These are phyloP conservation scores for Brachionus rubens DNA, from an alignment of 1,140 invertebrate species.

Conservation along the genomic window DNA sequence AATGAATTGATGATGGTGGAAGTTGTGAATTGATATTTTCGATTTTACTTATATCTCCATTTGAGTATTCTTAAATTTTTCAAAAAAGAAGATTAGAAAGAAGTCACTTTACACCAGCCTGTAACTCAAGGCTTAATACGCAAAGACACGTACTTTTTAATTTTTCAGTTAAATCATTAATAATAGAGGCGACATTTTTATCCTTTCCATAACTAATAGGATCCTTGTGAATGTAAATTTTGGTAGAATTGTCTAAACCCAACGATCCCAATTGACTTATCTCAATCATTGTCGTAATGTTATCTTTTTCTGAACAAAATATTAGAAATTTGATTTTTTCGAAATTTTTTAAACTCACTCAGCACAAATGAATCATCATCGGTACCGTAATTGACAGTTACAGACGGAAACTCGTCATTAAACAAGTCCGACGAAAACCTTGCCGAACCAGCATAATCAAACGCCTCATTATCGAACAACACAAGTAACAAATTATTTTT, in stretches of 20 bases:
- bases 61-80: conserved; percentile 27
- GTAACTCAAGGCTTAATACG: too few relatives aligned
- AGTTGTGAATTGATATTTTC: conserved; percentile 22
- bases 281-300: conserved; percentile 27
- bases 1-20: conserved; percentile 35
- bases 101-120: too few relatives aligned
- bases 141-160: conserved; percentile 25
- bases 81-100: neutral
- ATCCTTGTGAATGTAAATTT: conserved; percentile 33
- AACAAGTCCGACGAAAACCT: conserved; percentile 22
- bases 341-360: neutral
- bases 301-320: conserved; percentile 22
- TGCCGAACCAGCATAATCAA: conserved; percentile 40
- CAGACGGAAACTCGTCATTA: neutral
- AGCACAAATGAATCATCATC: conserved; percentile 26
- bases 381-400: neutral
- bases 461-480: conserved; percentile 40
- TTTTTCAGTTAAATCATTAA: conserved; percentile 17
- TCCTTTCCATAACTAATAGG: conserved; percentile 16
- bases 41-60: neutral
- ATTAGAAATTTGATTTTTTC: neutral
- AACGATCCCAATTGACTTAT: conserved; percentile 29
- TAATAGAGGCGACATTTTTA: neutral
- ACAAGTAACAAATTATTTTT: neutral
- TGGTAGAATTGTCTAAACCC: neutral